Evolutionary conservation across 2,888 invertebrate species (phyloP), one percentile per base, ranked within the genome.

Genomic region (Gymnosoma rotundatum): DNA sequence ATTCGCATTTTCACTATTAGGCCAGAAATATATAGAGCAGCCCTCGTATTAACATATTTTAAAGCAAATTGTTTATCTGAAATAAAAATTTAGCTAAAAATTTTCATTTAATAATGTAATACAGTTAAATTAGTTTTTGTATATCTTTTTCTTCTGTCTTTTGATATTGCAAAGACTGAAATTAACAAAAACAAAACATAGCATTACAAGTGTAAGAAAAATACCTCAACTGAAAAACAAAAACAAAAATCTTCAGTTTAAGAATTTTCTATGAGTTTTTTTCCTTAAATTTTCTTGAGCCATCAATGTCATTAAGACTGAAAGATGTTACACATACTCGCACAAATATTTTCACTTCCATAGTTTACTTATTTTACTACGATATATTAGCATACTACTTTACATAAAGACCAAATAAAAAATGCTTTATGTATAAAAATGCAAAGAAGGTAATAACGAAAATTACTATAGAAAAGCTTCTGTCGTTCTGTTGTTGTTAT

Each of bases 401-500:
- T 86, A 85, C 87, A 87, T 87, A 87, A 86, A 86, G 84, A 66
- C 42, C 32, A 83, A 86, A 87, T 87, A 63, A 63, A 60, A 32
- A 61, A 67, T 14, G n/a, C 3, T 48, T 25, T 52, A 36, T 36
- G n/a, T 63, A 76, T 42, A 42, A 42, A 42, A 42, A 81, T 64
- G 69, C n/a, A 76, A 76, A 42, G 50, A 66, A 78, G 50, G 74
- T 70, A 78, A 69, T 82, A 82, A 82, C 70, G 75, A 72, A 76
- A 75, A 75, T 56, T 63, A 64, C 63, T 70, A 81, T 42, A 73
- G 64, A 81, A 75, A 72, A 76, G 32, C 52, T 60, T 20, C 60
- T 80, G 36, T 4, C 38, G 50, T 21, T 42, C 20, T 64, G 32
- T 12, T 70, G n/a, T 58, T 12, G 42, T 61, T 52, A 8, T 48